These are phyloP conservation scores for Coelopa pilipes DNA, from an alignment of 2,888 invertebrate species.

Conservation along the genomic window DNA sequence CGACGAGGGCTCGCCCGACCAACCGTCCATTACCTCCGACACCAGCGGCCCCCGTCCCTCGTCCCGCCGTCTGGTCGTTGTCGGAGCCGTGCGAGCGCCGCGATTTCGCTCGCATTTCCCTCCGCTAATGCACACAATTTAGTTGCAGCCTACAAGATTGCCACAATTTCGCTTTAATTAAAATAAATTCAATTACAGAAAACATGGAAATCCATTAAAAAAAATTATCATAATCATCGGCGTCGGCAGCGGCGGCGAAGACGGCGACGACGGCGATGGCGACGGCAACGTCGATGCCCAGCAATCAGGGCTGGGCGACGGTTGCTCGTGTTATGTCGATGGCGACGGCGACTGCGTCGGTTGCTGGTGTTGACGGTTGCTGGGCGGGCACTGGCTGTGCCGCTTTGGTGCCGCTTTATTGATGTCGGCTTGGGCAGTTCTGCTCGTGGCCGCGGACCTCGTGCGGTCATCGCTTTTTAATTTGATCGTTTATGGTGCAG, in stretches of 20 bases:
- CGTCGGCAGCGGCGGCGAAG: not conserved
- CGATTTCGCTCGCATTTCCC: not conserved
- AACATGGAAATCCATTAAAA: conserved; percentile 66
- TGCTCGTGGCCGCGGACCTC: conserved; percentile 19
- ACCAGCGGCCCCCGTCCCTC: not conserved
- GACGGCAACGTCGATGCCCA: not conserved
- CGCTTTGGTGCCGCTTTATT: conserved; percentile 32
- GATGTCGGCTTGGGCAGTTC: conserved; percentile 18
- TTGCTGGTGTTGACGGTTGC: conserved; percentile 35
- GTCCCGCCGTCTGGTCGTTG: not conserved
- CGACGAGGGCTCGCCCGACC: too few relatives aligned
- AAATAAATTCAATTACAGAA: conserved; percentile 68
- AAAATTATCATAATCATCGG: conserved; percentile 63
- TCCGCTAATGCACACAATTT: conserved; percentile 36
- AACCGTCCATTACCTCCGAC: not conserved
- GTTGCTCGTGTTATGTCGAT: conserved; percentile 39
- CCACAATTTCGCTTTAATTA: conserved; percentile 60
- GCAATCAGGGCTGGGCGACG: conserved; percentile 16
- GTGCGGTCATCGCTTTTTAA: conserved; percentile 36
- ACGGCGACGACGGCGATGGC: not conserved
- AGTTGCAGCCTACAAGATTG: conserved; percentile 27
- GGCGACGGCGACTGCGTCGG: conserved; percentile 33
- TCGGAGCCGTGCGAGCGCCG: not conserved
- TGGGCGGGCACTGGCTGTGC: conserved; percentile 15
- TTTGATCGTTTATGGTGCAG: conserved; percentile 37